phyloP scores from a whole-genome alignment of 1,140 invertebrate genomes.

The Pseudomyrmex flavicornis region DNA sequence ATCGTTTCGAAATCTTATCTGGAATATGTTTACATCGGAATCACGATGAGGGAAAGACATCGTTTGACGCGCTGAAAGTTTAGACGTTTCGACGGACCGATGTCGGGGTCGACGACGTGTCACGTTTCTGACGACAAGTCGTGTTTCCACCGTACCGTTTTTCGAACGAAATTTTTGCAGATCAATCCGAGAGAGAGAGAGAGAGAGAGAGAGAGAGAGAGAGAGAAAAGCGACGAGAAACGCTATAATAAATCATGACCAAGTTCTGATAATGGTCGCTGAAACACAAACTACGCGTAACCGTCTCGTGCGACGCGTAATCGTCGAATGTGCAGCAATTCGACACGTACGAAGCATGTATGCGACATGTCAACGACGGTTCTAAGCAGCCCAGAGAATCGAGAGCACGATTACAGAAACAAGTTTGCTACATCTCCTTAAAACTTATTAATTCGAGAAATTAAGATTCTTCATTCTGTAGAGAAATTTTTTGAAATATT shows the following conservation, averaged over 20 bases:
- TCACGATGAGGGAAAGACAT: conserved; percentile 23
- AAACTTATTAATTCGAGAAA: not conserved
- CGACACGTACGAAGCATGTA: conserved; percentile 62
- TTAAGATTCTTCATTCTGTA: not conserved
- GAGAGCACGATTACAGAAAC: conserved; percentile 18
- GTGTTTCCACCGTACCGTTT: conserved; percentile 39
- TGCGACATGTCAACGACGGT: conserved; percentile 50
- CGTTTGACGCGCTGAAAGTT: conserved; percentile 26
- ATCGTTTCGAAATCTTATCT: conserved; percentile 42
- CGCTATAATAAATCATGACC: conserved; percentile 63
- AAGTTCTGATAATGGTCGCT: conserved; percentile 52
- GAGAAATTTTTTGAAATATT: too few relatives aligned
- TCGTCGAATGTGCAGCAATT: conserved; percentile 58
- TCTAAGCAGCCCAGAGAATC: conserved; percentile 35
- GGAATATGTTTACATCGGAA: conserved; percentile 45
- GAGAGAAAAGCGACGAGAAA: conserved; percentile 18
- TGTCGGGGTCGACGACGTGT: conserved; percentile 16
- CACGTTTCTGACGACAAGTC: conserved; percentile 55
- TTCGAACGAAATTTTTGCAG: conserved; percentile 39
- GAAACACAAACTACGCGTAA: conserved; percentile 30
- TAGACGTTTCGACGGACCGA: conserved; percentile 36
- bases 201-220: too few relatives aligned
- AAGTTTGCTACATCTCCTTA: not conserved
- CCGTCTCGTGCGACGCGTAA: conserved; percentile 25
- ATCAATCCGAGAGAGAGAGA: conserved; percentile 9